A percentile compares a stretch with the other conserved stretches of the same genome.
Evolutionary conservation across 2,797 vertebrate genomes (phyloP).

Genomic region (Sylvilagus floridanus): DNA sequence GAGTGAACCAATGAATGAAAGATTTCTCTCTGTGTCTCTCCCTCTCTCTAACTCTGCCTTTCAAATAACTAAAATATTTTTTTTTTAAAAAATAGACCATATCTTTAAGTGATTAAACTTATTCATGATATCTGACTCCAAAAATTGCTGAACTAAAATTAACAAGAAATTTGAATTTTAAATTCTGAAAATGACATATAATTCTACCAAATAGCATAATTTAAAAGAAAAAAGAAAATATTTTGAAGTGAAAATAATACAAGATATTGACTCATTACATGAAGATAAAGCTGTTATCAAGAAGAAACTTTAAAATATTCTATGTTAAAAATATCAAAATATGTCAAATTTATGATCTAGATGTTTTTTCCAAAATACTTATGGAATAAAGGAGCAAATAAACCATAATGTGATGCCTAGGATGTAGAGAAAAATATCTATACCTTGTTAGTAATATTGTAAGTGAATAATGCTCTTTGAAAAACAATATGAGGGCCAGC

Average conservation of each 20-base stretch:
- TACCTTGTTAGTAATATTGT: too few species aligned
- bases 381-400: background rate
- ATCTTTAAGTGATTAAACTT: background rate
- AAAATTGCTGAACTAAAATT: background rate
- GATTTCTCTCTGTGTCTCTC: too few species aligned
- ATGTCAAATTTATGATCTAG: background rate
- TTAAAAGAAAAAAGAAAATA: too few species aligned
- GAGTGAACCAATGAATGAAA: too few species aligned
- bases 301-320: background rate
- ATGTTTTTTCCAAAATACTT: background rate
- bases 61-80: too few species aligned
- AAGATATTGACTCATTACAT: background rate
- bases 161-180: background rate
- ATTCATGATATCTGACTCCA: background rate
- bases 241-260: background rate
- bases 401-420: background rate
- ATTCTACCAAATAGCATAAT: background rate
- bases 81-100: too few species aligned
- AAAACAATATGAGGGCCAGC: too few species aligned
- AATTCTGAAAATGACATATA: background rate
- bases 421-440: background rate
- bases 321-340: too few species aligned
- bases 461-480: too few species aligned
- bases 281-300: background rate
- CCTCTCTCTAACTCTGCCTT: too few species aligned